phyloP scores from a whole-genome alignment of 2,113 vertebrate genomes.

The Ceyx cyanopectus region DNA sequence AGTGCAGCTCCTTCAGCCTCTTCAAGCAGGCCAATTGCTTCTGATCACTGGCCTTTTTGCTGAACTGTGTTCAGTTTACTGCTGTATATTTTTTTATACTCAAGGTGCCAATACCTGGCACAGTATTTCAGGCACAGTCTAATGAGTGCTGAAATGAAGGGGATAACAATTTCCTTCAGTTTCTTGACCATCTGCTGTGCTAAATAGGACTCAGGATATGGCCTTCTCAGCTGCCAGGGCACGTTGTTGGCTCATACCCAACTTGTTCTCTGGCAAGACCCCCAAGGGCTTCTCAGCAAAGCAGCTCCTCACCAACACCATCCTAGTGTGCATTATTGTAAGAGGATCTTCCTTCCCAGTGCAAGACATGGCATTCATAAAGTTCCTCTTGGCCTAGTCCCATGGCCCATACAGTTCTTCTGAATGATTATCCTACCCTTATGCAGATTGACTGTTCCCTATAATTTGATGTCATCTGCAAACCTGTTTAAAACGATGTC shows the following conservation, averaged over 20 bases:
- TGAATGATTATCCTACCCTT: background rate
- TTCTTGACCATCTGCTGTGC: background rate
- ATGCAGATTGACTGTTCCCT: background rate
- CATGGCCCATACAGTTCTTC: background rate
- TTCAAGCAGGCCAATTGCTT: background rate
- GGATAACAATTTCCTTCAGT: background rate
- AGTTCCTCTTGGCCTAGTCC: background rate
- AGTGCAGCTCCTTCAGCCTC: background rate
- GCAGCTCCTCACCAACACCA: background rate
- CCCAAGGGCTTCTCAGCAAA: background rate
- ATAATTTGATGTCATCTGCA: background rate
- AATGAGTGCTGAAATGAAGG: background rate
- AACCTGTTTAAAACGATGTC: background rate
- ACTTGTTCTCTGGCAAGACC: background rate
- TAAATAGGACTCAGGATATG: background rate
- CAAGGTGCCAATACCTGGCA: background rate
- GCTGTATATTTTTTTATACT: background rate
- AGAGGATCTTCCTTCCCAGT: background rate
- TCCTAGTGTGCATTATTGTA: background rate
- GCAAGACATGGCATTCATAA: background rate
- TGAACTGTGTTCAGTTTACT: background rate
- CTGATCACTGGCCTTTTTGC: background rate
- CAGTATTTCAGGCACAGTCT: background rate
- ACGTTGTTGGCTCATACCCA: background rate
- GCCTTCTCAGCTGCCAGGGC: background rate